Conservation (phyloP, 1,140 invertebrate species). For the Holcopasites calliopsidis region DNA sequence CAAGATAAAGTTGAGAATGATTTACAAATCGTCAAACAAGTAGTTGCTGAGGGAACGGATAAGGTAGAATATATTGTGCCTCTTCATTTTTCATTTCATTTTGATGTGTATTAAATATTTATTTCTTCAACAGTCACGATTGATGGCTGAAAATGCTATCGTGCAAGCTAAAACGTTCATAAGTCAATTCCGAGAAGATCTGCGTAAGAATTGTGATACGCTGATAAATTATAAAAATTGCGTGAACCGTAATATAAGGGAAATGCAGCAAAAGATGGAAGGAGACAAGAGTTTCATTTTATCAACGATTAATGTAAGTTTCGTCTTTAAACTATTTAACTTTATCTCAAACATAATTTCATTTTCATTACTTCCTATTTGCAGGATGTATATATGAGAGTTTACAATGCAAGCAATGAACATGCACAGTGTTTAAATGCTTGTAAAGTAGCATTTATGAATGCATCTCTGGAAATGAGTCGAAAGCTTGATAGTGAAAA, state of each 20-base stretch:
- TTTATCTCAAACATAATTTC: background rate
- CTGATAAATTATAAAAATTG: conserved; percentile 62
- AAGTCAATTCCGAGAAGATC: conserved; percentile 64
- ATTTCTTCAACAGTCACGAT: conserved; percentile 29
- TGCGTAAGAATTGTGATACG: conserved; percentile 59
- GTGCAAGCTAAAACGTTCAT: conserved; percentile 56
- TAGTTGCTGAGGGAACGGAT: conserved; percentile 58
- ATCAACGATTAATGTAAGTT: conserved; percentile 38
- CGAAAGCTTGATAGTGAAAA: conserved; percentile 64
- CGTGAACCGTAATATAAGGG: conserved; percentile 48
- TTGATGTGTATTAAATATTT: background rate
- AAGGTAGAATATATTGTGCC: conserved; percentile 56
- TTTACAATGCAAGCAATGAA: conserved; percentile 56
- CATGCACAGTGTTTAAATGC: conserved; percentile 63
- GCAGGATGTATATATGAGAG: conserved; percentile 64
- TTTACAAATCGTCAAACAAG: conserved; percentile 58
- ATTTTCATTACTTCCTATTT: conserved; percentile 5
- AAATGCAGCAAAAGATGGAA: conserved; percentile 61
- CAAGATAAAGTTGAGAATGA: conserved; percentile 59
- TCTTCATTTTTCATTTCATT: background rate
- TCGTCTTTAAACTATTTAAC: background rate
- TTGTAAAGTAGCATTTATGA: conserved; percentile 51
- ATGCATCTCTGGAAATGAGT: conserved; percentile 56
- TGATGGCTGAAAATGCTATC: conserved; percentile 52
- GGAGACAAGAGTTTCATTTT: conserved; percentile 50